Percentiles rank a stretch among this genome's conserved stretches.
Evolutionary conservation across 2,888 invertebrate species (phyloP).

Genomic region (Asteroscopus sphinx): DNA sequence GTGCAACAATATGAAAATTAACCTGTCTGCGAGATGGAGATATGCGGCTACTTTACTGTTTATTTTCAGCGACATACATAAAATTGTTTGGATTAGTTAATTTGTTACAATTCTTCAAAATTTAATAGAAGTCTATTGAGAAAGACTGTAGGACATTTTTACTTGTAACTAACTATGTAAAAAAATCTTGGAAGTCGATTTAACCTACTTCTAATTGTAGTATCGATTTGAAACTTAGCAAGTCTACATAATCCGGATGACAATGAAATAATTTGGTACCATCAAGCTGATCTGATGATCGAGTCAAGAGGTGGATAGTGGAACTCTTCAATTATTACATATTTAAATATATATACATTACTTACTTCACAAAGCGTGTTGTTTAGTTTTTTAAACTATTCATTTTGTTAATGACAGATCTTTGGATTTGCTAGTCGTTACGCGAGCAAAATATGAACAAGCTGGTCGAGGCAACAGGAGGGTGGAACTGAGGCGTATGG

Average conservation of each 20-base stretch:
- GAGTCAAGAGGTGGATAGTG: too few relatives aligned
- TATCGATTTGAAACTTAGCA: too few relatives aligned
- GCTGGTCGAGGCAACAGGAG: conserved; percentile 69
- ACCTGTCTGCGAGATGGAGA: conserved; percentile 40
- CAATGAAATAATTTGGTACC: too few relatives aligned
- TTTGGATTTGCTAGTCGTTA: conserved; percentile 52
- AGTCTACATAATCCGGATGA: too few relatives aligned
- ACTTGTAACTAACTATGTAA: too few relatives aligned
- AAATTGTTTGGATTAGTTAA: conserved; percentile 18
- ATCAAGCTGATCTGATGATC: too few relatives aligned
- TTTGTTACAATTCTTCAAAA: conserved; percentile 35
- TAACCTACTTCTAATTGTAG: too few relatives aligned
- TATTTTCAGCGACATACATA: conserved; percentile 20
- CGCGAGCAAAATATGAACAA: conserved; percentile 59
- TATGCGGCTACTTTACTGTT: conserved; percentile 23
- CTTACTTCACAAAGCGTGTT: too few relatives aligned
- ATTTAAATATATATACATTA: too few relatives aligned
- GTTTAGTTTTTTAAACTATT: too few relatives aligned
- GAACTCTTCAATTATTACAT: too few relatives aligned
- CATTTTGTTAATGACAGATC: conserved; percentile 54
- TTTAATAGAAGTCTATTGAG: conserved; percentile 23
- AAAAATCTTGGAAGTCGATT: too few relatives aligned
- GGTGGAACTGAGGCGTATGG: conserved; percentile 66
- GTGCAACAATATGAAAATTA: conserved; percentile 51
- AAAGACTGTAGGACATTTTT: conserved; percentile 28